Conservation (phyloP, 2,888 invertebrate genomes). For the Rugalucina vietnamica region DNA sequence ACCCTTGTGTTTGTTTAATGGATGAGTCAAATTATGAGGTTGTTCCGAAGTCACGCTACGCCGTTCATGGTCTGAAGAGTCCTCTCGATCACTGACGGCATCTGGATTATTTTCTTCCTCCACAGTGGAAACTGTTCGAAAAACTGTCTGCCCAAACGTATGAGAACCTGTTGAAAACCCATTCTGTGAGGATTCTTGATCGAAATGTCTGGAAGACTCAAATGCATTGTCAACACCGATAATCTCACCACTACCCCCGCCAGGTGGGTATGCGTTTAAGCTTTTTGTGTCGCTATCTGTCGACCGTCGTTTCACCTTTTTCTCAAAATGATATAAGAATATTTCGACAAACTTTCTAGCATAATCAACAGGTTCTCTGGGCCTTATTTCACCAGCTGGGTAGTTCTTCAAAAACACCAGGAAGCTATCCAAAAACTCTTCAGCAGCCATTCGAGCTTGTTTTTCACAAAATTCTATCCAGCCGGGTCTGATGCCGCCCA, state of each 20-base stretch:
- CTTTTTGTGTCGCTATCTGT: conserved; percentile 22
- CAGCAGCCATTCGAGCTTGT: conserved; percentile 92
- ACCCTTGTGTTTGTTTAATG: conserved; percentile 58
- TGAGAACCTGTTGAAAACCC: conserved; percentile 30
- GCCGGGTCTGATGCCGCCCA: conserved; percentile 24
- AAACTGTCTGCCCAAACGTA: conserved; percentile 27
- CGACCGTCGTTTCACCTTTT: conserved; percentile 82
- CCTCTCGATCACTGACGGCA: conserved; percentile 45
- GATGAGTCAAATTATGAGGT: conserved; percentile 20
- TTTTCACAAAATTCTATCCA: conserved; percentile 82
- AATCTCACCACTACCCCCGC: neutral
- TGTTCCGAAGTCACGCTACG: conserved; percentile 27
- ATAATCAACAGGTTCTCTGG: conserved; percentile 91
- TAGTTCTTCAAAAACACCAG: conserved; percentile 85
- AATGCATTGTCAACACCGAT: neutral
- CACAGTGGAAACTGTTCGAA: neutral
- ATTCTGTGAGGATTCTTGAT: conserved; percentile 3
- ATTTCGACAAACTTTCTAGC: conserved; percentile 92
- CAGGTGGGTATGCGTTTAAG: neutral
- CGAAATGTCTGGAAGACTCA: conserved; percentile 6
- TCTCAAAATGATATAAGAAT: conserved; percentile 93
- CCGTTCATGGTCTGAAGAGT: conserved; percentile 59
- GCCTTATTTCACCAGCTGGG: conserved; percentile 73
- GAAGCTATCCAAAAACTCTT: conserved; percentile 95
- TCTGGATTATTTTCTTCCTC: conserved; percentile 35